phyloP scores from a whole-genome alignment of 2,888 invertebrate species.

The Hirtodrosophila confusa region DNA sequence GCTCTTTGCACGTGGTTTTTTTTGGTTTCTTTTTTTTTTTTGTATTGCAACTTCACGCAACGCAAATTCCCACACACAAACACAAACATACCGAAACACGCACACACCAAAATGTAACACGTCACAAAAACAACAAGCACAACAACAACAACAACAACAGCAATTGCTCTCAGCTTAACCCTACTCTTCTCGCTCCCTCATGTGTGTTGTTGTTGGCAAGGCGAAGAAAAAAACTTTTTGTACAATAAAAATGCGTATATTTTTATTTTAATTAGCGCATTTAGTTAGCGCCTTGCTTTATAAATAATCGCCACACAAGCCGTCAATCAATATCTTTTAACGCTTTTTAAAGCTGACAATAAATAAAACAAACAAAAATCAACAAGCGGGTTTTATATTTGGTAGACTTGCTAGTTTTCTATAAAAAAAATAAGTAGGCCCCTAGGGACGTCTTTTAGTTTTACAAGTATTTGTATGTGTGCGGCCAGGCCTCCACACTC shows the following conservation, averaged over 20 bases:
- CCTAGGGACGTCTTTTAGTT: conserved; percentile 34
- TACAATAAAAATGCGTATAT: conserved; percentile 28
- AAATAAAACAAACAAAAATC: conserved; percentile 25
- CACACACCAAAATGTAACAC: conserved; percentile 52
- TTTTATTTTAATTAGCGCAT: conserved; percentile 45
- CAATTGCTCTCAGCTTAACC: conserved; percentile 22
- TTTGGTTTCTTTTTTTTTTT: conserved; percentile 25
- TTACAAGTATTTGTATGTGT: conserved; percentile 27
- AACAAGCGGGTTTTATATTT: conserved; percentile 30
- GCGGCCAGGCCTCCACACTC: conserved; percentile 52
- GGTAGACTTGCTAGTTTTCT: conserved; percentile 9
- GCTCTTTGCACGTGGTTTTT: conserved; percentile 62
- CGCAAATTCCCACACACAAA: conserved; percentile 66
- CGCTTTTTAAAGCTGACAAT: conserved; percentile 34
- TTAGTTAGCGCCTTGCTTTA: conserved; percentile 58
- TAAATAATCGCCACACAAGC: conserved; percentile 33
- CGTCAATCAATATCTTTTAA: conserved; percentile 32
- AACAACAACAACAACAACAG: conserved; percentile 41
- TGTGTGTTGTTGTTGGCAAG: conserved; percentile 28
- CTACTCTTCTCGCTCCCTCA: background rate
- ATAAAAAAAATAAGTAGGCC: conserved; percentile 14
- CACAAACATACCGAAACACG: conserved; percentile 32
- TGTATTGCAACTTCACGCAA: conserved; percentile 72
- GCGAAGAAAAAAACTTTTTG: conserved; percentile 26
- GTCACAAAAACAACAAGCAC: conserved; percentile 32